Base-by-base conservation (phyloP, 2,888 invertebrate genomes). In the Drosophila nr. medialis region DNA sequence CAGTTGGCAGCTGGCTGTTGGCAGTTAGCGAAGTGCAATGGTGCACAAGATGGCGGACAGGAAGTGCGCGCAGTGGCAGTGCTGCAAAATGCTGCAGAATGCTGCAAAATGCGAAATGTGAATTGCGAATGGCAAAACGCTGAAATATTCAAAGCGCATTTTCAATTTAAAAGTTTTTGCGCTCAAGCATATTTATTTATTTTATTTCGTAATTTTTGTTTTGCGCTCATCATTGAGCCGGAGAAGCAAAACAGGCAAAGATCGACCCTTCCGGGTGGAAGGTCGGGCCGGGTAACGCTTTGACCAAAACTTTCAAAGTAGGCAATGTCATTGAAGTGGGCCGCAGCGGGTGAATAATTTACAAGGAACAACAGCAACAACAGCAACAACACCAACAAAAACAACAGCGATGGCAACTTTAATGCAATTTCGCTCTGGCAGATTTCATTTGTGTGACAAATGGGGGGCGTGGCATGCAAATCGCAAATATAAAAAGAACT, bases 101-200 rank as follows among this genome's bases (percentile, higher is more conserved):
- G 65, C 72, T 64, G 68, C 66, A 34, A 75, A 64, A 54, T 30
- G 48, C 27, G 18, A 62, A 61, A 55, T 70, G 71, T 59, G 58
- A 72, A 77, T 64, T 67, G 80, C 67, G 62, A 75, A 72, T 77
- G 67, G 73, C 74, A 81, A 81, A 85, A 69, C 72, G 84, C 80
- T 86, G 86, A 89, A 87, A 87, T 87, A 87, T 87, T 87, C 86
- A 87, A 87, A 87, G 86, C 86, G 90, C 90, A 87, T 87, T 87
- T 87, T 87, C 90, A 87, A 87, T 87, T 87, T 87, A 87, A 87
- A 86, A 87, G 80, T 87, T 87, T 81, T 84, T 87, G 76, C 72
- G 86, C 90, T 72, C 83, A 81, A 64, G 89, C 89, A 87, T 87
- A 87, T 87, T 87, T 87, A 87, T 87, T 86, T 86, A 86, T 86